These are phyloP conservation scores for Stramonita haemastoma DNA, from an alignment of 2,888 invertebrate genomes.

Conservation along the genomic window DNA sequence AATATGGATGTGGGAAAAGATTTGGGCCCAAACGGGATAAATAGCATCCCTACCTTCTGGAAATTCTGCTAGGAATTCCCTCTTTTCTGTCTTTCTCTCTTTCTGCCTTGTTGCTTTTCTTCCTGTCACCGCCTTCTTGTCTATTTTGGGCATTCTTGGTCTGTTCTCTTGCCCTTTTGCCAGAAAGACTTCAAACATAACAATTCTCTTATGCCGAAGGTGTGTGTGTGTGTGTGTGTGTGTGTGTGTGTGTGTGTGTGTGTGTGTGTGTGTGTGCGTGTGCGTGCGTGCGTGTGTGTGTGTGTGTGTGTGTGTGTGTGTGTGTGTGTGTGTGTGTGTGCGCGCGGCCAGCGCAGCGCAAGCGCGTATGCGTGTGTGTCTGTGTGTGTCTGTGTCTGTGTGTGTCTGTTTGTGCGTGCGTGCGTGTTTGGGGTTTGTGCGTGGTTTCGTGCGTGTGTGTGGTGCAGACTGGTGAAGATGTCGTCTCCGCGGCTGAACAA, in stretches of 20 bases:
- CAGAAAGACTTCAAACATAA: no score
- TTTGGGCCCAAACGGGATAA: no score
- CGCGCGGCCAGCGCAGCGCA: no score
- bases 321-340: background rate
- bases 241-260: background rate
- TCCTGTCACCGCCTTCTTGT: no score
- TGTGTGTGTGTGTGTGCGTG: background rate
- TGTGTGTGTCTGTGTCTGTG: background rate
- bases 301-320: background rate
- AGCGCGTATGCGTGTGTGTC: background rate
- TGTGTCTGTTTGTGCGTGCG: background rate
- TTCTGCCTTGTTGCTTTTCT: no score
- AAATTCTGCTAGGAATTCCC: no score
- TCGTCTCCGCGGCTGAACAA: conserved; percentile 72
- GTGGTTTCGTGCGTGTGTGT: background rate
- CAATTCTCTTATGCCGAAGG: no score
- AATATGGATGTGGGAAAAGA: no score
- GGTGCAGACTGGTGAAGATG: conserved; percentile 65
- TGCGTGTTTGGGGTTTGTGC: background rate
- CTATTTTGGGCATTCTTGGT: no score
- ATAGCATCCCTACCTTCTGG: no score
- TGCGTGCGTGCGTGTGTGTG: background rate
- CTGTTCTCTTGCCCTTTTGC: no score
- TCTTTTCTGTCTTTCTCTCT: no score
- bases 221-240: background rate